Evolutionary conservation across 2,888 invertebrate genomes (phyloP).

Genomic region (Thalpophila matura): DNA sequence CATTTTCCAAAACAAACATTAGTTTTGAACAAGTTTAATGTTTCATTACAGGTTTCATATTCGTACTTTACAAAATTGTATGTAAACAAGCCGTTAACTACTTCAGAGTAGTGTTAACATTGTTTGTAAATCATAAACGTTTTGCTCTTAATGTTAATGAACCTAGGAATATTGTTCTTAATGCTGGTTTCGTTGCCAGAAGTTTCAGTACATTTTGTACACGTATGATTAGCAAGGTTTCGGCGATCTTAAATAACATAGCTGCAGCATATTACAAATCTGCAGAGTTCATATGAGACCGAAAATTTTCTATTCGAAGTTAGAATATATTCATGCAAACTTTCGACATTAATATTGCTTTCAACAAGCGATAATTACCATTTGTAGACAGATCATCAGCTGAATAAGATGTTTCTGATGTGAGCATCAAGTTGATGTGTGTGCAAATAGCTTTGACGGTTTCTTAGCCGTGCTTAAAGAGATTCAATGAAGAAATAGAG

Average conservation of each 20-base stretch:
- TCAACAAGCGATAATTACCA: background rate
- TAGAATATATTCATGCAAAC: background rate
- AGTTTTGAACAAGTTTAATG: slow-evolving; percentile 9
- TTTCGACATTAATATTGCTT: slow-evolving; percentile 17
- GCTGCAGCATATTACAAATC: slow-evolving; percentile 17
- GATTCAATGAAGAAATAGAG: too few species aligned
- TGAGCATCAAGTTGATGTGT: background rate
- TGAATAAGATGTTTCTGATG: background rate
- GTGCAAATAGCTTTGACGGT: too few species aligned
- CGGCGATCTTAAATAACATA: slow-evolving; percentile 27
- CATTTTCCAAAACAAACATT: slow-evolving; percentile 25
- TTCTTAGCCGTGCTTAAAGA: too few species aligned
- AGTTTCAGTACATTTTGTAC: slow-evolving; percentile 24
- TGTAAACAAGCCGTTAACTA: slow-evolving; percentile 60
- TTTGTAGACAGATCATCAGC: background rate
- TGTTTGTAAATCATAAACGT: slow-evolving; percentile 52
- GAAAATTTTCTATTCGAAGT: background rate
- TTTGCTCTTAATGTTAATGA: slow-evolving; percentile 51
- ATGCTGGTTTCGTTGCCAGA: slow-evolving; percentile 53
- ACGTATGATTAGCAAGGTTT: slow-evolving; percentile 18
- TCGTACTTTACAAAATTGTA: slow-evolving; percentile 26
- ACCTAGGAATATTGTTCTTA: slow-evolving; percentile 44
- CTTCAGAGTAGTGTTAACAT: slow-evolving; percentile 31
- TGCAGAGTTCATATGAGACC: background rate
- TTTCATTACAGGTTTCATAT: slow-evolving; percentile 16